Base-by-base conservation (phyloP, 2,888 invertebrate species). In the Galerucella calmariensis region DNA sequence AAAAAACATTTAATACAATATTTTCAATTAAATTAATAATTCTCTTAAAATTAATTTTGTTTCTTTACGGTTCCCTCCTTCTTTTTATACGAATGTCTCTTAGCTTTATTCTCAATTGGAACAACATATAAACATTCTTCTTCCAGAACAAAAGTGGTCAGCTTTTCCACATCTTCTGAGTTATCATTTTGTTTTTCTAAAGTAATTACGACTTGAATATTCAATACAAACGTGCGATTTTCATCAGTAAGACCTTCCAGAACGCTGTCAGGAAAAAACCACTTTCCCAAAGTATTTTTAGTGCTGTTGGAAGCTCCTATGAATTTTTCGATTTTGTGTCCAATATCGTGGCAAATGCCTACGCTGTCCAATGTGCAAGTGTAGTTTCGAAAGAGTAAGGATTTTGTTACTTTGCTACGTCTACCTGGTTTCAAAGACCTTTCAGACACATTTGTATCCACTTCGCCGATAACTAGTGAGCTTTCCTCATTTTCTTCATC, bases 261-360 rank as follows among this genome's bases (percentile, higher is more conserved):
- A 67, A 48, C 66, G 20, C 41, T 24, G 41, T 70, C 67, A 58
- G 72, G 75, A 75, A 75, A 75, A 75, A 75, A 75, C 70, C 73
- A 63, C 27, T 75, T 75, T 11, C 67, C 70, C 14, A 75, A 44
- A 46, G 63, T 56, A n/a, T 69, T 44, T 63, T 67, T 48, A 1
- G 69, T 67, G 16, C 51, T 58, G 27, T 73, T 73, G 16, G 53
- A 41, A 11, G 69, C 51, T n/a, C 70, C 73, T 27, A 48, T 16
- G 0, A 73, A 8, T 11, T 62, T 46, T 46, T 63, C 51, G 11
- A 70, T 73, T 56, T 67, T 67, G 2, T 27, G 24, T 27, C 48
- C 44, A n/a, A 75, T 48, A 12, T 73, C 24, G 1, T 65, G 20
- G 20, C 75, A 75, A 14, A 62, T 53, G 41, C 67, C 67, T 0